Base-by-base conservation (phyloP, 1,140 invertebrate species). In the Drosophila melanogaster region DNA sequence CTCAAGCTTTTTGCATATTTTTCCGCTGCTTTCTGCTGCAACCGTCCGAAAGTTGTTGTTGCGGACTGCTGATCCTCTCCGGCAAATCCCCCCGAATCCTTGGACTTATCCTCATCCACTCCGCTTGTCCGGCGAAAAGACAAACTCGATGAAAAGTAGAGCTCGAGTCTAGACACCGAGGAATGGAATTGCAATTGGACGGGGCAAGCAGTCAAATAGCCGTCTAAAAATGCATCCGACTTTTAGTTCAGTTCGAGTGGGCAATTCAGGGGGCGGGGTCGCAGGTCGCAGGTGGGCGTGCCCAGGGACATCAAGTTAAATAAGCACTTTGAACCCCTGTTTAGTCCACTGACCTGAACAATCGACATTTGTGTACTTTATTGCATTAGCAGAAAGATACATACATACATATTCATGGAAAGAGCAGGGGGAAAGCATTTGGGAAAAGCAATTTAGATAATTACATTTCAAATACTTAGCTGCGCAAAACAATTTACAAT, bases 281-380 rank as follows among this genome's bases (percentile, higher is more conserved):
- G 26, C 4, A 47, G 37, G 37, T 10, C 30, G 7, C 17, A 14
- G 30, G 47, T 35, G 49, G 35, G 33, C 19, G 41, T 47, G 43
- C 19, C 47, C 47, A 4, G 10, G 5, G 33, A 1, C 41, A 40
- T 49, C n/a, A 40, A 61, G 53, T 78, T 67, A 59, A 83, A 74
- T 78, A 78, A 81, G 60, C 60, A 67, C 60, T 73, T 37, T 37
- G 51, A 46, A 59, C 55, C 60, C 46, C 60, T 70, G 67, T 37
- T 72, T 71, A 84, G 81, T 85, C 78, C 81, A 79, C 56, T 81
- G 77, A 85, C 81, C 81, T 81, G 81, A 51, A 17, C 40, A 37
- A 74, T 74, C 49, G 70, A 33, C 67, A 57, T 70, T 75, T 65
- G 59, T 64, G 46, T 41, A 33, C 22, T 80, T 78, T 73, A 81